phyloP scores from a whole-genome alignment of 2,888 invertebrate species.

The Cloeon dipterum region DNA sequence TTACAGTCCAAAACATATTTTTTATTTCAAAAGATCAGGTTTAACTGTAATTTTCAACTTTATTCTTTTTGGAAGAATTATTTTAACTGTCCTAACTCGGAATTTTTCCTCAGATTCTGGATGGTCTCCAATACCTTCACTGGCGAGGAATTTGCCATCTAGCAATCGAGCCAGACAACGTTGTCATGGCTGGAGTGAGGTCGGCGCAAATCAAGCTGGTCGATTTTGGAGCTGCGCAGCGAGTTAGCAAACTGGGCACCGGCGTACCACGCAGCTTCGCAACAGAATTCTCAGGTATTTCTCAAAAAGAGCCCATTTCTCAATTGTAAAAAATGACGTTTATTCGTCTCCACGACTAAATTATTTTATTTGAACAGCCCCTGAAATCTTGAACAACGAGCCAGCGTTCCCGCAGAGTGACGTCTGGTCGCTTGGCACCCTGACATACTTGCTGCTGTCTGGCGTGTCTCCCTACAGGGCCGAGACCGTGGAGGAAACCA shows the following conservation, averaged over 20 bases:
- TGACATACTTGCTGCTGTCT: constrained; percentile 78
- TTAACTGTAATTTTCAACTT: not conserved
- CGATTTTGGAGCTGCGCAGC: constrained; percentile 74
- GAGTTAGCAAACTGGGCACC: constrained; percentile 55
- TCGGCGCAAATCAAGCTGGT: constrained; percentile 72
- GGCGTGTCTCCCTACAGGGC: constrained; percentile 84
- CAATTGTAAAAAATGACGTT: not conserved
- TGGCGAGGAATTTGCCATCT: constrained; percentile 79
- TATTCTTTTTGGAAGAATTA: not conserved
- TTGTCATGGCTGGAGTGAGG: constrained; percentile 72
- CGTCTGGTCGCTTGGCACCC: constrained; percentile 85
- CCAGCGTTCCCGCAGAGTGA: constrained; percentile 77
- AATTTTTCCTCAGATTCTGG: constrained; percentile 31
- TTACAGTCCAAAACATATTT: not conserved
- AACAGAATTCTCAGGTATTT: not conserved
- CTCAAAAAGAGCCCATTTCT: not conserved
- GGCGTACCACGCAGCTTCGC: constrained; percentile 27
- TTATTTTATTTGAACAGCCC: constrained; percentile 32
- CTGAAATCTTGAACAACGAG: constrained; percentile 73
- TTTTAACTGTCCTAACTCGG: no score
- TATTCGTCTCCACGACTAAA: no score
- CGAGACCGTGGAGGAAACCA: constrained; percentile 55
- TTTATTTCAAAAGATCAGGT: not conserved
- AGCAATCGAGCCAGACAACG: constrained; percentile 84
- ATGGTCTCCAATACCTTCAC: constrained; percentile 84